Conservation (phyloP, 2,888 invertebrate species). For the Perithous albicinctus region DNA sequence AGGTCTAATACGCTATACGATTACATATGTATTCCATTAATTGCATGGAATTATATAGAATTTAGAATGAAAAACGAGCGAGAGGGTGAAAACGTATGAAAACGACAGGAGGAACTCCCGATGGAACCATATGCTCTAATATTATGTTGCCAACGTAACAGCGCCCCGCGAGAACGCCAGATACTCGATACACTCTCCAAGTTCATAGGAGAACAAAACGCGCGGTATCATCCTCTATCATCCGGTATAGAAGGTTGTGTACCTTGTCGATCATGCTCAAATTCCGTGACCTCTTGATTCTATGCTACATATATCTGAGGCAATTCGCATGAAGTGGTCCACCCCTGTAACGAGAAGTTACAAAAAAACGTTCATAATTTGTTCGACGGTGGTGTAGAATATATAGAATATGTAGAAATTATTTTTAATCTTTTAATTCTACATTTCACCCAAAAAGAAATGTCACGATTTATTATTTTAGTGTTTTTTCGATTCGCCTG, state of each 20-base stretch:
- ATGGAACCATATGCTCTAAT: constrained; percentile 53
- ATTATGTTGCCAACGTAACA: constrained; percentile 22
- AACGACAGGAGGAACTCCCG: constrained; percentile 23
- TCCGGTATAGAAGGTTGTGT: neutral
- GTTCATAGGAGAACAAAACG: constrained; percentile 13
- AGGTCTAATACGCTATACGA: constrained; percentile 23
- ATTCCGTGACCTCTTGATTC: neutral
- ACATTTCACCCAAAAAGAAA: too few species aligned
- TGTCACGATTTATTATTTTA: too few species aligned
- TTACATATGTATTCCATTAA: constrained; percentile 57
- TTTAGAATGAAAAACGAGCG: constrained; percentile 62
- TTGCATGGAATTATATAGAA: constrained; percentile 58
- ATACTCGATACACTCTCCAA: constrained; percentile 29
- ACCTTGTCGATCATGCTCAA: neutral
- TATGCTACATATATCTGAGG: neutral
- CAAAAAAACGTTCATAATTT: too few species aligned
- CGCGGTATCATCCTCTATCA: neutral
- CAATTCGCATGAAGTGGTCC: too few species aligned
- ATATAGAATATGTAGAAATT: too few species aligned
- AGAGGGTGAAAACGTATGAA: constrained; percentile 39
- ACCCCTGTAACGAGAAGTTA: too few species aligned
- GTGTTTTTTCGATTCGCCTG: too few species aligned
- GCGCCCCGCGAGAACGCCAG: constrained; percentile 7
- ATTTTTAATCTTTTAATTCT: too few species aligned
- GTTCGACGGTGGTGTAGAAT: too few species aligned